These are phyloP conservation scores for Polylopha cassiicola DNA, from an alignment of 2,888 invertebrate genomes.

Conservation along the genomic window DNA sequence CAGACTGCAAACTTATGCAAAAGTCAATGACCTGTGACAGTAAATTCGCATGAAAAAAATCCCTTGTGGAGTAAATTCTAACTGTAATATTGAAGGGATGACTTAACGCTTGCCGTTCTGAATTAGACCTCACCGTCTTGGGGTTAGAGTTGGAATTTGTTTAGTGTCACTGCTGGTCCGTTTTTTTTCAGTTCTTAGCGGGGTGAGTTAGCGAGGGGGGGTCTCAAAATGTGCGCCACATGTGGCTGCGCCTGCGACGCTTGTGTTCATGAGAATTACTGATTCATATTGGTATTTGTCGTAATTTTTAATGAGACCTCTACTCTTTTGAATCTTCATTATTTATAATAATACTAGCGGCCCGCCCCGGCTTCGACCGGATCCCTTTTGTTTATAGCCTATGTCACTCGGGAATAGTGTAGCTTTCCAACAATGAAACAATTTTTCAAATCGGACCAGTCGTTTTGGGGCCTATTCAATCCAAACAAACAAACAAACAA, in stretches of 20 bases:
- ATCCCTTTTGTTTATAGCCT: no score
- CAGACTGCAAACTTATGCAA: slow-evolving; percentile 20
- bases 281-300: slow-evolving; percentile 61
- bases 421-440: no score
- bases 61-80: slow-evolving; percentile 35
- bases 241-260: slow-evolving; percentile 51
- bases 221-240: slow-evolving; percentile 62
- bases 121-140: slow-evolving; percentile 1
- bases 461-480: no score
- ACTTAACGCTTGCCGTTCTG: neutral
- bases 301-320: slow-evolving; percentile 35
- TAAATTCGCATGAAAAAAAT: slow-evolving; percentile 39
- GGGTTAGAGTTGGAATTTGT: slow-evolving; percentile 31
- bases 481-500: no score
- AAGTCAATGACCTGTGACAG: slow-evolving; percentile 44
- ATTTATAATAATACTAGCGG: no score
- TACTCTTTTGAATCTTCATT: slow-evolving; percentile 20
- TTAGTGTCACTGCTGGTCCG: slow-evolving; percentile 30
- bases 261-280: slow-evolving; percentile 67
- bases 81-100: slow-evolving; percentile 26
- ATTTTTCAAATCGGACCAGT: no score
- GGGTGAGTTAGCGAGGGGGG: slow-evolving; percentile 45
- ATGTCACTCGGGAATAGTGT: no score
- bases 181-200: slow-evolving; percentile 65
- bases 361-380: no score